phyloP scores from a whole-genome alignment of 2,888 invertebrate genomes.

The Drosophila neotestacea region DNA sequence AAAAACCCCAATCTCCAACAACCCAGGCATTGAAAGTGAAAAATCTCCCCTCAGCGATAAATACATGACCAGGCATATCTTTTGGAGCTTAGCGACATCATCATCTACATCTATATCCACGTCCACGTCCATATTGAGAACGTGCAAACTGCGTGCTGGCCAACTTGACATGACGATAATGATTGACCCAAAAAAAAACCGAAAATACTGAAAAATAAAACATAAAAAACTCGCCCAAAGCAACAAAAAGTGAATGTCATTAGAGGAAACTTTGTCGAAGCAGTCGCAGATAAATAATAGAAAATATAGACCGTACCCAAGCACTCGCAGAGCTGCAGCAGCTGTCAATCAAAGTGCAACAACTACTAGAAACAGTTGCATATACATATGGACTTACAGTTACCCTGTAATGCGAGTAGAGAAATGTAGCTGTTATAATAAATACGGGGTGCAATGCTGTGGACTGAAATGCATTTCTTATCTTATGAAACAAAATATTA shows the following conservation, averaged over 20 bases:
- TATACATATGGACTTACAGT: not conserved
- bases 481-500: no score
- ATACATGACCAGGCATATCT: slow-evolving; percentile 59
- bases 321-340: slow-evolving; percentile 60
- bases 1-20: slow-evolving; percentile 56
- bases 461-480: no score
- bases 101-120: slow-evolving; percentile 40
- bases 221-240: slow-evolving; percentile 38
- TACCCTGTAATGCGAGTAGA: slow-evolving; percentile 36
- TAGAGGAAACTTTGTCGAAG: slow-evolving; percentile 66
- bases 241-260: slow-evolving; percentile 75
- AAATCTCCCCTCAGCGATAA: slow-evolving; percentile 56
- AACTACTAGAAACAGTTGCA: slow-evolving; percentile 21
- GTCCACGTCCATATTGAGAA: slow-evolving; percentile 40
- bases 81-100: slow-evolving; percentile 59
- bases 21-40: slow-evolving; percentile 79
- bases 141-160: slow-evolving; percentile 75
- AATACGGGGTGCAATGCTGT: no score
- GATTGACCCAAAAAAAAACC: slow-evolving; percentile 72
- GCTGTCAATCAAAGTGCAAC: slow-evolving; percentile 74
- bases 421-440: not conserved
- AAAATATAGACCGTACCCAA: slow-evolving; percentile 43
- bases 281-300: slow-evolving; percentile 64
- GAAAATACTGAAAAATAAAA: slow-evolving; percentile 34
- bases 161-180: slow-evolving; percentile 79